A percentile compares a stretch with the other conserved stretches of the same genome.
Conservation (phyloP, 2,888 invertebrate genomes). For the Lasioglossum oenotherae region DNA sequence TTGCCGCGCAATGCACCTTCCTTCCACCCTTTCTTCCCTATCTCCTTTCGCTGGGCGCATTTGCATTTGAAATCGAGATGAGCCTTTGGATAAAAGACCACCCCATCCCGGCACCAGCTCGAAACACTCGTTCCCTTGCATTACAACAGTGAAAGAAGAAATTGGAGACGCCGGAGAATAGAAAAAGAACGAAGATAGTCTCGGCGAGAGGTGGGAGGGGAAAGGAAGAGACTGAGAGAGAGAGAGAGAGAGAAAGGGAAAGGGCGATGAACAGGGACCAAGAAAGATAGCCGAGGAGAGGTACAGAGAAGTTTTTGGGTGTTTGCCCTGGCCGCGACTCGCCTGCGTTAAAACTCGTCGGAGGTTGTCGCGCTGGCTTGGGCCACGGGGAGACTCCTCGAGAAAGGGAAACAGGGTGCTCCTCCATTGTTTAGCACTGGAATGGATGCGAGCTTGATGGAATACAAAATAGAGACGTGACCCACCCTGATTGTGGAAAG, state of each 20-base stretch:
- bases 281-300: background rate
- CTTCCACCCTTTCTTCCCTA: slow-evolving; percentile 32
- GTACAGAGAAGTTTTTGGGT: slow-evolving; percentile 59
- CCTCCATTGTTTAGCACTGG: slow-evolving; percentile 64
- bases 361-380: slow-evolving; percentile 43
- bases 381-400: slow-evolving; percentile 24
- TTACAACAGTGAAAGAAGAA: slow-evolving; percentile 38
- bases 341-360: slow-evolving; percentile 31
- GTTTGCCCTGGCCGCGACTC: slow-evolving; percentile 57
- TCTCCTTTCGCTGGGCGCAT: slow-evolving; percentile 66
- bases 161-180: background rate
- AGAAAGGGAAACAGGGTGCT: slow-evolving; percentile 27
- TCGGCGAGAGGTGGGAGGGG: too few species aligned
- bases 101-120: slow-evolving; percentile 39
- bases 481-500: slow-evolving; percentile 49
- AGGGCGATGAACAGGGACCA: background rate
- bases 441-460: slow-evolving; percentile 69
- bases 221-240: background rate
- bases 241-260: background rate
- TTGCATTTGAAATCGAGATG: slow-evolving; percentile 82
- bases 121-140: slow-evolving; percentile 76
- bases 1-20: slow-evolving; percentile 38
- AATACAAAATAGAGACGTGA: slow-evolving; percentile 73
- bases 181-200: background rate
- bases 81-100: slow-evolving; percentile 74